phyloP scores from a whole-genome alignment of 2,113 vertebrate species.

The Cheilinus undulatus region DNA sequence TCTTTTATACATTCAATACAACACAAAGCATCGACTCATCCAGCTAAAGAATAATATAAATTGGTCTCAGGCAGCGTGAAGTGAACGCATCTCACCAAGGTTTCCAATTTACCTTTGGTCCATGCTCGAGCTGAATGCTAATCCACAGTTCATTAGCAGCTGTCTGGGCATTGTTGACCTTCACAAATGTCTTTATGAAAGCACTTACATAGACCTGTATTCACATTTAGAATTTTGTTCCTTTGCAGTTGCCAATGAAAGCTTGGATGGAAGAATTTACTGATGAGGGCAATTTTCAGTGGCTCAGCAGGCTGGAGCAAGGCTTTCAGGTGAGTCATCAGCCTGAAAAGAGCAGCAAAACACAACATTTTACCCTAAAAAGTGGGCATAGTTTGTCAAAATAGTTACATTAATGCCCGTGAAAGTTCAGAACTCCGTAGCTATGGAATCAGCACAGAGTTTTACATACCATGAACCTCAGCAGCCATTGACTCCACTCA shows the following conservation, averaged over 20 bases:
- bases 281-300: slow-evolving; percentile 81
- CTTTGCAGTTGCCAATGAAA: slow-evolving; percentile 84
- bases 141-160: slow-evolving; percentile 23
- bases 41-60: neutral
- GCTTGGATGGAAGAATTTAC: slow-evolving; percentile 85
- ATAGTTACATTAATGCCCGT: too few species aligned
- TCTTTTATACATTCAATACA: neutral
- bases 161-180: slow-evolving; percentile 7
- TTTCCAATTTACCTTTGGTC: slow-evolving; percentile 1
- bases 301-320: slow-evolving; percentile 86
- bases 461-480: too few species aligned
- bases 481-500: too few species aligned
- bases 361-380: too few species aligned
- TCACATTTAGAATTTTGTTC: neutral
- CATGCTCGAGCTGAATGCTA: slow-evolving; percentile 25
- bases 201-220: neutral
- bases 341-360: neutral
- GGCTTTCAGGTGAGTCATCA: slow-evolving; percentile 85
- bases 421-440: too few species aligned
- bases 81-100: neutral
- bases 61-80: neutral
- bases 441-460: too few species aligned
- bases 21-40: neutral
- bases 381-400: too few species aligned
- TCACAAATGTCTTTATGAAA: neutral